Base-by-base conservation (phyloP, 2,113 vertebrate genomes). In the Gallinago jamesoni region DNA sequence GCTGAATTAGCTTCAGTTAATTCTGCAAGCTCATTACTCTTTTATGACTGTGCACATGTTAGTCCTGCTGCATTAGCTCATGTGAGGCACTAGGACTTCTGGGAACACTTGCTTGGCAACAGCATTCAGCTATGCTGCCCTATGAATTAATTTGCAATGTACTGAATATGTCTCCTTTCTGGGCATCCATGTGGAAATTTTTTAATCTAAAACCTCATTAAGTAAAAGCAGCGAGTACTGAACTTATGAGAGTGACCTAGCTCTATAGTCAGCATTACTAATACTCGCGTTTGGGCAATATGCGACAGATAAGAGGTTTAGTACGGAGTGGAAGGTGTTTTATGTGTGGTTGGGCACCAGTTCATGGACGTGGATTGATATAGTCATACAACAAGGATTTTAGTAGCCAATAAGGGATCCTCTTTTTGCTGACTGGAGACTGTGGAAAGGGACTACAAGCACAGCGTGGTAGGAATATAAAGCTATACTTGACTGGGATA, bases 121-220 rank as follows among this genome's bases (percentile, higher is more conserved):
- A 93, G 84, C 39, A 82, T 86, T 95, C 91, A 84, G 80, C 73
- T 91, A 35, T 75, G 73, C 76, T 94, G 73, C 33, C 62, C 77
- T 75, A 8, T 87, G 94, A 92, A 87, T 92, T 96, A 92, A 94
- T 94, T 91, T 91, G 69, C 66, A 87, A 47, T 87, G 86, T 86
- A 91, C 86, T 63, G 89, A 91, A 63, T 89, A 84, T 48, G 56
- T 87, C 89, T 94, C 39, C 35, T 92, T 94, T 94, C 84, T 92
- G 77, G 19, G 80, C 30, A 91, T 72, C 74, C 89, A 82, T 75
- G 73, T 94, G 87, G 80, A 96, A 93, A 21, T 64, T 78, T 87
- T 95, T 95, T 84, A 63, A 75, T 95, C 56, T 92, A 69, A 95
- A 95, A 94, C 39, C 80, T 93, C 80, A 39, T 92, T 94, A 95